These are phyloP conservation scores for Podargus strigoides DNA, from an alignment of 2,797 vertebrate genomes.

Conservation along the genomic window DNA sequence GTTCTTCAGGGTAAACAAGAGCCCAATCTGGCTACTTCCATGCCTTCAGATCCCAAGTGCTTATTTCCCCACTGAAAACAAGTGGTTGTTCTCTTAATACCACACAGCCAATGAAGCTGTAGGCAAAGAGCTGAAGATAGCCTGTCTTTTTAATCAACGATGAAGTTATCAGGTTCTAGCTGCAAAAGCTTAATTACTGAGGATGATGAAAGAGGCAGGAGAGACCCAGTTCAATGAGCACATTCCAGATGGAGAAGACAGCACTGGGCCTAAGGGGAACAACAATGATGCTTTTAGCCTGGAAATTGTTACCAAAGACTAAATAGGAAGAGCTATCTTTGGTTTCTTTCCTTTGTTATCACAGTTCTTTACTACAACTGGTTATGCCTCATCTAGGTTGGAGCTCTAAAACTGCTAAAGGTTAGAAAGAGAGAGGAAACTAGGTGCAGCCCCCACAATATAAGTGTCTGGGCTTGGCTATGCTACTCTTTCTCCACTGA, in stretches of 20 bases:
- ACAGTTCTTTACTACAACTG: background rate
- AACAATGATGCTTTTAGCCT: background rate
- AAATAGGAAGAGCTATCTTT: background rate
- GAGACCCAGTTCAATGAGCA: background rate
- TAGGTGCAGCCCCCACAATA: background rate
- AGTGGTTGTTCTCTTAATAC: background rate
- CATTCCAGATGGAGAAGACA: conserved; percentile 31
- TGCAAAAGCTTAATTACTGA: conserved; percentile 46
- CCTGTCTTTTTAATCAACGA: conserved; percentile 21
- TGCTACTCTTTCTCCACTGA: background rate
- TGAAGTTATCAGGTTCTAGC: conserved; percentile 41
- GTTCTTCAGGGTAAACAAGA: background rate
- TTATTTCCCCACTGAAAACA: background rate
- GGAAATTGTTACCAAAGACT: background rate
- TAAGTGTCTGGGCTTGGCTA: background rate
- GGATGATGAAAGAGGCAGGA: conserved; percentile 34
- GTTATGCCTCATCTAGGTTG: background rate
- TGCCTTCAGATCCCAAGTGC: background rate
- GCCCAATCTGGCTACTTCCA: background rate
- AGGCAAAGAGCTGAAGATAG: background rate
- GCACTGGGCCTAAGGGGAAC: background rate
- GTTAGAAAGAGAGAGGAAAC: background rate
- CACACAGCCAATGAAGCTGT: background rate
- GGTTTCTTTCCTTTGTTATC: background rate
- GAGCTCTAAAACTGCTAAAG: background rate